phyloP scores from a whole-genome alignment of 1,140 invertebrate species.

The Samia ricini region DNA sequence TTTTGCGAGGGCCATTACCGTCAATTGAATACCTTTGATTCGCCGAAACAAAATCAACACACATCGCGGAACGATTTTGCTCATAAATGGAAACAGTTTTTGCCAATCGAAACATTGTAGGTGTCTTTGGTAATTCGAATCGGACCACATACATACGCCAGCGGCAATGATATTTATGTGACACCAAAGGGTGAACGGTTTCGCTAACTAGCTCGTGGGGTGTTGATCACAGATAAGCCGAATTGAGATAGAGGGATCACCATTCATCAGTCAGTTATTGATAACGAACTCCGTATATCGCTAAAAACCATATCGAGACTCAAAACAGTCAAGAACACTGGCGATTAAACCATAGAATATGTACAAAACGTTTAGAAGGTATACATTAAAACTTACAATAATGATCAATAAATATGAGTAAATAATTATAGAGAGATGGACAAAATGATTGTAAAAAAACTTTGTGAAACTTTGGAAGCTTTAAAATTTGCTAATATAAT shows the following conservation, averaged over 20 bases:
- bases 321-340: constrained; percentile 38
- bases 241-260: constrained; percentile 64
- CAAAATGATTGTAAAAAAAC: background rate
- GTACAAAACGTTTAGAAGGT: background rate
- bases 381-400: background rate
- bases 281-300: constrained; percentile 58
- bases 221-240: constrained; percentile 64
- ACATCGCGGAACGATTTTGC: constrained; percentile 49
- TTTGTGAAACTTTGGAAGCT: background rate
- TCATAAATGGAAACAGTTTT: constrained; percentile 46
- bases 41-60: constrained; percentile 1
- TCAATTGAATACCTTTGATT: background rate
- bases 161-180: constrained; percentile 60
- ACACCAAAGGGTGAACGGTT: constrained; percentile 29
- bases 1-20: background rate
- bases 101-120: constrained; percentile 46
- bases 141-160: constrained; percentile 54
- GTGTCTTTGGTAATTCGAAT: constrained; percentile 51
- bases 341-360: background rate
- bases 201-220: constrained; percentile 63
- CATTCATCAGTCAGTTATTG: constrained; percentile 70
- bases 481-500: too few species aligned
- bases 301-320: constrained; percentile 40
- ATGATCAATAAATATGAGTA: background rate
- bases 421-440: background rate